Percentiles rank a stretch among this genome's conserved stretches.
These are phyloP conservation scores for Sarotherodon lohbergeri DNA, from an alignment of 2,113 vertebrate genomes.

Conservation along the genomic window DNA sequence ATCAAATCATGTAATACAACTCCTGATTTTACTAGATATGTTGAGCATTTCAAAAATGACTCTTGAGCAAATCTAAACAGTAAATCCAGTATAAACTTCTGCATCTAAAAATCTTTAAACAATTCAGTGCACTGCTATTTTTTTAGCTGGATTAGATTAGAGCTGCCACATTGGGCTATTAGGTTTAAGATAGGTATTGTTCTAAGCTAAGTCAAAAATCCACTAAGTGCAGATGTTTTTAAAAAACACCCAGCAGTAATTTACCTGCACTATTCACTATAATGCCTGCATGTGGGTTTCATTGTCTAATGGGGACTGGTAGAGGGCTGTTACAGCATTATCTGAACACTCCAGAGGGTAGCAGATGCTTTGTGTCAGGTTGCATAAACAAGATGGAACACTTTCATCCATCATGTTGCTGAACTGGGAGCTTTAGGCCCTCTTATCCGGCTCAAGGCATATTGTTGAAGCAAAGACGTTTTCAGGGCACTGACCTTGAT, in stretches of 20 bases:
- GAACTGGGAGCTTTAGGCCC: slow-evolving; percentile 34
- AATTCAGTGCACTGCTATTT: background rate
- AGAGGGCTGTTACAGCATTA: slow-evolving; percentile 15
- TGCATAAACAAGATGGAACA: slow-evolving; percentile 68
- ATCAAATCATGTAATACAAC: background rate
- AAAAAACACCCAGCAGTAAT: background rate
- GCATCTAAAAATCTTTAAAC: background rate
- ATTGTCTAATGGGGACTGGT: slow-evolving; percentile 2
- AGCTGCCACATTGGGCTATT: background rate
- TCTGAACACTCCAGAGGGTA: slow-evolving; percentile 32
- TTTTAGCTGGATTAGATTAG: background rate
- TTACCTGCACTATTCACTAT: background rate
- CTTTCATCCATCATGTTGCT: slow-evolving; percentile 68
- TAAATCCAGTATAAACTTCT: background rate
- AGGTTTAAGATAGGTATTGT: background rate
- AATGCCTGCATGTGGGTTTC: background rate
- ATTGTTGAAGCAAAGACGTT: slow-evolving; percentile 55
- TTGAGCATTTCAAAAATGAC: background rate
- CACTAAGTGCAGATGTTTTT: background rate
- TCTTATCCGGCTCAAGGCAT: slow-evolving; percentile 55
- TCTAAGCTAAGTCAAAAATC: background rate
- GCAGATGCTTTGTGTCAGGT: slow-evolving; percentile 69
- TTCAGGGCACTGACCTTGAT: slow-evolving; percentile 47
- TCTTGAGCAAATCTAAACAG: background rate
- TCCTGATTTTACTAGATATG: background rate